Evolutionary conservation across 2,888 invertebrate genomes (phyloP), one percentile per base, ranked within the genome.

Genomic region (Hecatera dysodea): DNA sequence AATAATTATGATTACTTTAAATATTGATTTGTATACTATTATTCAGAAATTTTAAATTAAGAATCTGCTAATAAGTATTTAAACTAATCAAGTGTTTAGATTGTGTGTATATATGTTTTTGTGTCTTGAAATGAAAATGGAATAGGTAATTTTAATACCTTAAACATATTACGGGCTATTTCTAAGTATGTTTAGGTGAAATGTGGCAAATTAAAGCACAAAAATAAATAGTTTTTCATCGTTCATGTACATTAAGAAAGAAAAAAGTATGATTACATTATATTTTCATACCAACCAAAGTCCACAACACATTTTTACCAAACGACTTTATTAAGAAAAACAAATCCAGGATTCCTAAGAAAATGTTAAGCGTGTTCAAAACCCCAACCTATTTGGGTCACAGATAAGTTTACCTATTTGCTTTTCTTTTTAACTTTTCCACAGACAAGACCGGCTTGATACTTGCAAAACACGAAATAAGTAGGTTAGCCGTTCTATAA

Each of bases 381-480:
- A 61, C 72, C 77, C 29, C 72, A 56, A 69, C 55, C 52, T 67
- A 83, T 83, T 80, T 72, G 67, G 81, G 80, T 72, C 81, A 72
- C 61, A 72, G 61, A 80, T 69, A 81, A 81, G 68, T 76, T 75
- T 67, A 55, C 68, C 57, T 75, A 75, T 81, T 81, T 60, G 22
- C 42, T 73, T 80, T 82, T 69, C 70, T 79, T 72, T 80, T 76
- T 65, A 75, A 81, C 63, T 71, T 79, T 75, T 73, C 50, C 67
- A 65, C 65, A 71, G 68, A 71, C 50, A 61, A 80, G 66, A 57
- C 75, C 56, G 24, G 48, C 76, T 64, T 64, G 68, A 65, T 64
- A 80, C 67, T 75, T 69, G 66, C 67, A 63, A 80, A 72, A 81
- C 59, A 70, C 79, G 65, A 65, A 80, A 78, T 75, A 83, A 80